phyloP scores from a whole-genome alignment of 2,113 vertebrate genomes.

The Muntiacus muntjak region DNA sequence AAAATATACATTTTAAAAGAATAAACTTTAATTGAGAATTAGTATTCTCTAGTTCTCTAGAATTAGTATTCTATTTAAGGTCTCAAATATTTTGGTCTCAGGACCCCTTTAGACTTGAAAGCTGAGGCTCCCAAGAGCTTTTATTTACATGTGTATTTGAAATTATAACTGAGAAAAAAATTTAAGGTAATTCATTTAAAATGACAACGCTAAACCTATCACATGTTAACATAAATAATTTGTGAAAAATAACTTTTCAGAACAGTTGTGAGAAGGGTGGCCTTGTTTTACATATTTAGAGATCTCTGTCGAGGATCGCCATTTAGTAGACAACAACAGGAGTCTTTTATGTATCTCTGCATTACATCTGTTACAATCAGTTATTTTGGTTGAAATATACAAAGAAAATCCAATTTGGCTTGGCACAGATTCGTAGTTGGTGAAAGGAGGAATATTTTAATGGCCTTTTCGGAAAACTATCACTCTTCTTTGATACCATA shows the following conservation, averaged over 20 bases:
- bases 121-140: neutral
- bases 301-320: neutral
- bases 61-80: neutral
- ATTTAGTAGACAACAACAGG: neutral
- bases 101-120: neutral
- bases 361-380: neutral
- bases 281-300: neutral
- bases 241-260: neutral
- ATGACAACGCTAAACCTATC: neutral
- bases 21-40: neutral
- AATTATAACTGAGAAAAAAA: neutral
- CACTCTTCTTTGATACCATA: neutral
- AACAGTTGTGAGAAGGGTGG: neutral
- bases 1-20: constrained; percentile 10
- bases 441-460: neutral
- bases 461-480: neutral
- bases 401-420: neutral
- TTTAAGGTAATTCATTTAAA: neutral
- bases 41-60: neutral
- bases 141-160: neutral
- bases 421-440: neutral
- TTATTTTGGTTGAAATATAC: constrained; percentile 1
- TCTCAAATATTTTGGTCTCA: neutral
- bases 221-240: constrained; percentile 9
- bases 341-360: constrained; percentile 4